Percentiles rank a stretch among this genome's conserved stretches.
phyloP scores from a whole-genome alignment of 2,797 vertebrate genomes.

The Sternotherus odoratus region DNA sequence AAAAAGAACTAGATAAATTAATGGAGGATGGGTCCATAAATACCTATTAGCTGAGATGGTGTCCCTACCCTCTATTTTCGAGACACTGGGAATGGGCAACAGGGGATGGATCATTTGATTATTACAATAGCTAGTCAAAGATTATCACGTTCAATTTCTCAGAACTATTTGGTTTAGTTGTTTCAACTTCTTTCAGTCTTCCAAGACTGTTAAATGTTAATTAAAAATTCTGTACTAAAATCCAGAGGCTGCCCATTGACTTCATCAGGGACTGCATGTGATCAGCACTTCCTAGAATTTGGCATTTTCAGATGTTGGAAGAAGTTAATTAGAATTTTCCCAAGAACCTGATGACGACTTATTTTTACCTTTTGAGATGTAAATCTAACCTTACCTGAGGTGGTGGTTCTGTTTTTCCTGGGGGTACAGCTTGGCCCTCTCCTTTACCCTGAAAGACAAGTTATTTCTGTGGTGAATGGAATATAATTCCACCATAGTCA shows the following conservation, averaged over 20 bases:
- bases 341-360: neutral
- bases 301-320: neutral
- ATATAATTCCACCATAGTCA: neutral
- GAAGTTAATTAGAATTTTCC: neutral
- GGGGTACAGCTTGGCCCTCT: conserved; percentile 49
- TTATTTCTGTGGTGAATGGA: conserved; percentile 16
- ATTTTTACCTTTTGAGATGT: neutral
- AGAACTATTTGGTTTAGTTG: neutral
- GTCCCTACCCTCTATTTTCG: no score
- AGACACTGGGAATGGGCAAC: no score
- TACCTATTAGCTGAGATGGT: no score
- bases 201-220: neutral
- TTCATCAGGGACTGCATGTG: neutral
- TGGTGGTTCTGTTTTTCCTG: neutral
- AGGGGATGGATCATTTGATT: no score
- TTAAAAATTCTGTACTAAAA: neutral
- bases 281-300: neutral
- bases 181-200: neutral
- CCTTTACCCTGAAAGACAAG: conserved; percentile 77
- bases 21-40: no score
- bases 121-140: neutral
- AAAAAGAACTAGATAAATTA: no score
- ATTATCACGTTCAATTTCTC: rapidly evolving
- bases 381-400: conserved; percentile 65
- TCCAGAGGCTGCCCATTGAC: neutral